Evolutionary conservation across 2,888 invertebrate species (phyloP).

Genomic region (Patella pellucida): DNA sequence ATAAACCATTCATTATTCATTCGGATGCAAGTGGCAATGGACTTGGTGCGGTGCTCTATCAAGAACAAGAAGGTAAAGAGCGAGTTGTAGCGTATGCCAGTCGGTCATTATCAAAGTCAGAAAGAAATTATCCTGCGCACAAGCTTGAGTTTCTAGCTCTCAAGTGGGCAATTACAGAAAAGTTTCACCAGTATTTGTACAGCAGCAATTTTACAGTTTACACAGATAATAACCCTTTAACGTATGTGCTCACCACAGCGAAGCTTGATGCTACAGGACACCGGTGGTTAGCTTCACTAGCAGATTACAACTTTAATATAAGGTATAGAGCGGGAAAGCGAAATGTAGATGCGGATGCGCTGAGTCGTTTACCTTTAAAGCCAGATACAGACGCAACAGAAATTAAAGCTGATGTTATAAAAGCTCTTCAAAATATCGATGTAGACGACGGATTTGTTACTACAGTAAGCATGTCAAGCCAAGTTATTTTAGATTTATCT

Average conservation of each 20-base stretch:
- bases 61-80: constrained; percentile 25
- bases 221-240: constrained; percentile 36
- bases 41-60: constrained; percentile 28
- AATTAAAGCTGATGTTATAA: background rate
- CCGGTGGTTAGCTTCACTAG: constrained; percentile 30
- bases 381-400: background rate
- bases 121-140: constrained; percentile 32
- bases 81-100: constrained; percentile 31
- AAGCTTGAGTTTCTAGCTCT: constrained; percentile 30
- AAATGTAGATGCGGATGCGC: constrained; percentile 28
- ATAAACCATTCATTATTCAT: constrained; percentile 23
- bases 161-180: constrained; percentile 35
- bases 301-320: constrained; percentile 27
- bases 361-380: constrained; percentile 36
- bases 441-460: background rate
- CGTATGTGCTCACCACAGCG: constrained; percentile 29
- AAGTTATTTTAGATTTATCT: background rate
- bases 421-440: background rate
- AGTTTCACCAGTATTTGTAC: constrained; percentile 32
- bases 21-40: constrained; percentile 28
- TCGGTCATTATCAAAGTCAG: constrained; percentile 22
- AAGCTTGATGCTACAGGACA: constrained; percentile 33
- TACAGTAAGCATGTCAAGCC: background rate
- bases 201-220: constrained; percentile 19
- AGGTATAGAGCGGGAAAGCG: constrained; percentile 23